Evolutionary conservation across 2,113 vertebrate species (phyloP), one percentile per base, ranked within the genome.

Genomic region (Apaloderma vittatum): DNA sequence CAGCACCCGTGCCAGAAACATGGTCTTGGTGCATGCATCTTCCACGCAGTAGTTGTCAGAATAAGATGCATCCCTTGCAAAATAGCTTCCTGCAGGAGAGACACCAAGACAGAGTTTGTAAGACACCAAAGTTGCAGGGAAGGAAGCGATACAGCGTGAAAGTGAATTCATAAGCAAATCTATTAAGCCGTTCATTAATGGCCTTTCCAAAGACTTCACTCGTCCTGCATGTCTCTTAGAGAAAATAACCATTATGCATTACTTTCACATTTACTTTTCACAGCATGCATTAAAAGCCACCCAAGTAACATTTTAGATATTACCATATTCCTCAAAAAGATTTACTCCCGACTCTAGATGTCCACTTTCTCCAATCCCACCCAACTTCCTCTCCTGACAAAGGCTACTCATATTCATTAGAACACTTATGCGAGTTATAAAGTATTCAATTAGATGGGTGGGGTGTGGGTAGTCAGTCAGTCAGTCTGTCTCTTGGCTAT

Each of bases 1-100:
- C 93, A 99, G 96, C 62, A 99, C 98, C 40, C 98, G 98, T n/a
- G 99, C 98, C 63, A 98, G 80, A 86, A 99, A 99, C 99, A 99
- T 99, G 57, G 71, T 91, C 80, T 90, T 96, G 58, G 6, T 14
- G 18, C 19, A 19, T 2, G 73, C 72, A 17, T 79, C 55, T 2
- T 90, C 7, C 8, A 55, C 49, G 71, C 98, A 96, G 97, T 98
- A 99, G 70, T 91, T 96, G 94, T 99, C 96, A 57, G 99, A 99
- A 66, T 99, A 99, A 1, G 91, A 98, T 2, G 99, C 98, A 58
- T 99, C 98, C 4, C 98, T 98, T 70, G 99, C 99, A 96, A 99
- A 99, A 97, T 99, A 99, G 85, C 99, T 99, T 37, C 99, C 99
- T 99, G 97, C 45, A 96, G 96, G 94, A 79, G 20, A 97, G 19